Evolutionary conservation across 2,113 vertebrate species (phyloP), one percentile per base, ranked within the genome.

Genomic region (Grus americana): DNA sequence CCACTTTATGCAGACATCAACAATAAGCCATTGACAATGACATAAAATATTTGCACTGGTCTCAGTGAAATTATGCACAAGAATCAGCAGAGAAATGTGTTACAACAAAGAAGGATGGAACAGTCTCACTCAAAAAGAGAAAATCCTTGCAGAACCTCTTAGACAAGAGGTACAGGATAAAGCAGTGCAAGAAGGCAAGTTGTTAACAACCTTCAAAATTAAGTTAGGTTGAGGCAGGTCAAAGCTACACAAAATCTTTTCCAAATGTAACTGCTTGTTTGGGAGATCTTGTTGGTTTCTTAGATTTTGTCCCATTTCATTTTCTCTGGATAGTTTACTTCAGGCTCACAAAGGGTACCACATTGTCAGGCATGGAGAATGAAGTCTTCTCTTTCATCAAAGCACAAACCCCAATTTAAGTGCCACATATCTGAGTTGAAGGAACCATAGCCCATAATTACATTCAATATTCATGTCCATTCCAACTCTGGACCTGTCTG

Each of bases 191-290:
- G 44, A 54, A 94, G 66, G 19, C 36, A 76, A 32, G 65, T 74
- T 29, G 66, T 90, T 63, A 93, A 86, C 68, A 96, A 91, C 68
- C 47, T 93, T 70, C 63, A 93, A 97, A 97, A 93, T 90, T 66
- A 93, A 70, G 11, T 42, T 88, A 85, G 6, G 67, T 42, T 88
- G 78, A 66, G 54, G 47, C 40, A 81, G 70, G 52, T 73, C 79
- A 94, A 67, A 90, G 61, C 36, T 44, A 86, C 57, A 85, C 22
- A 79, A 88, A 91, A 76, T 57, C 44, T 61, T 88, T 61, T 68
- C 36, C 50, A 49, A 79, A 76, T 82, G 54, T 61, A 93, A 80
- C 29, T 38, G n/a, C 24, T 79, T 3, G 3, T 84, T 78, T 74
- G 12, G 40, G n/a, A 74, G 26, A 68, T 34, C n/a, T 42, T 75